Percentiles rank a stretch among this genome's conserved stretches.
Conservation (phyloP, 2,888 invertebrate species). For the Eueremaeus valkanovi region DNA sequence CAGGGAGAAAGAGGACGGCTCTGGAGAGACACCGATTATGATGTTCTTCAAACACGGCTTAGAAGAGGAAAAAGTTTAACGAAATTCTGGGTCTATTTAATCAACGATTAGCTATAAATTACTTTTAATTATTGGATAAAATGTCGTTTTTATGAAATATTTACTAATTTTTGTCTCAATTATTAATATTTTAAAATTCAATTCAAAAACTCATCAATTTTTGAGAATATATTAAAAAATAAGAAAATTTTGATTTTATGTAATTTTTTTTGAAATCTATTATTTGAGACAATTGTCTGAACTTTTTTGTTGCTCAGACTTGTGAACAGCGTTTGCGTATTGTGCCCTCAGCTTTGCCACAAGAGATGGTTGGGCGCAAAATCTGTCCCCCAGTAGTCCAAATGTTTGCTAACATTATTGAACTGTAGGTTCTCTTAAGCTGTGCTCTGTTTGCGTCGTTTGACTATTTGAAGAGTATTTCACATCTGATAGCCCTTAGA, state of each 20-base stretch:
- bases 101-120: background rate
- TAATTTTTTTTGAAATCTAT: background rate
- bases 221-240: background rate
- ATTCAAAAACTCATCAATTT: background rate
- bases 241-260: too few species aligned
- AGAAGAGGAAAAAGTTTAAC: conserved; percentile 89
- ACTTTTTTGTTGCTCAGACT: background rate
- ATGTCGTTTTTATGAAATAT: background rate
- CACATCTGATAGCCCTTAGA: background rate
- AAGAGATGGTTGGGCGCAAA: conserved; percentile 22
- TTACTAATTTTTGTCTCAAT: background rate
- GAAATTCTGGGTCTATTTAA: background rate
- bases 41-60: conserved; percentile 96
- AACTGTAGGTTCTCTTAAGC: background rate
- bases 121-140: background rate
- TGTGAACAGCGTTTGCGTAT: background rate
- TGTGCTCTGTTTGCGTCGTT: conserved; percentile 3
- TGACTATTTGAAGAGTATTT: background rate
- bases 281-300: background rate
- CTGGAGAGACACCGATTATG: conserved; percentile 72
- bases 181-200: too few species aligned
- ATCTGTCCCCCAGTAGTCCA: background rate
- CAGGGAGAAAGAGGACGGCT: conserved; percentile 71
- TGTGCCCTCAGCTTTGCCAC: background rate
- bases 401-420: background rate